Base-by-base conservation (phyloP, 2,888 invertebrate species). In the Lamellibrachia columna region DNA sequence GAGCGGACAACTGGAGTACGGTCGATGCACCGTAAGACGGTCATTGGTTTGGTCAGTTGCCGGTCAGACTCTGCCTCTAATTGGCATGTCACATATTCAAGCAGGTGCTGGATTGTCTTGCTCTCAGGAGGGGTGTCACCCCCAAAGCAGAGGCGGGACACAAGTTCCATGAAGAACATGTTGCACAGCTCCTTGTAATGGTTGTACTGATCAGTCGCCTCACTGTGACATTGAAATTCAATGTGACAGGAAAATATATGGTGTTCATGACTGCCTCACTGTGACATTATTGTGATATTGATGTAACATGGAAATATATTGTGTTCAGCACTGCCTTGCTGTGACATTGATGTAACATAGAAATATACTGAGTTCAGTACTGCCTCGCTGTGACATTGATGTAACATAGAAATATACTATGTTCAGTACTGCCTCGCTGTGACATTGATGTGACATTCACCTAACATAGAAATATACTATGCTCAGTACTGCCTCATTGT, bases 1-100 rank as follows among this genome's bases (percentile, higher is more conserved):
- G 95, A 95, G 52, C 96, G 93, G 8, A 95, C 94, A 6, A 95
- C 95, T n/a, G 95, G 96, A 7, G 94, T 95, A 7, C 95, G 95
- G 93, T 95, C 95, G 93, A 95, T 94, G 58, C 94, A 93, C 15
- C 75, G 75, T 75, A 75, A 75, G 75, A 75, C 4, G 75, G 75
- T 75, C 75, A 75, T 75, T 15, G 22, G 75, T n/a, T 75, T 75
- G 75, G 75, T 75, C 75, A 22, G 15, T 75, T 6, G 75, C 75
- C 22, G 75, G 90, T 95, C 95, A n/a, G 90, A n/a, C 53, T 28
- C 58, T 75, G 92, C 52, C 22, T 92, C 58, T 90, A 55, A 40
- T 40, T 93, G 90, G 11, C 90, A 90, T 11, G 93, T 94, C 90
- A 94, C 94, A 90, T 93, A 93, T 11, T 91, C 75, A 91, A 94